Percentiles rank a stretch among this genome's conserved stretches.
Conservation (phyloP, 1,140 invertebrate genomes). For the Drosophila obscura region DNA sequence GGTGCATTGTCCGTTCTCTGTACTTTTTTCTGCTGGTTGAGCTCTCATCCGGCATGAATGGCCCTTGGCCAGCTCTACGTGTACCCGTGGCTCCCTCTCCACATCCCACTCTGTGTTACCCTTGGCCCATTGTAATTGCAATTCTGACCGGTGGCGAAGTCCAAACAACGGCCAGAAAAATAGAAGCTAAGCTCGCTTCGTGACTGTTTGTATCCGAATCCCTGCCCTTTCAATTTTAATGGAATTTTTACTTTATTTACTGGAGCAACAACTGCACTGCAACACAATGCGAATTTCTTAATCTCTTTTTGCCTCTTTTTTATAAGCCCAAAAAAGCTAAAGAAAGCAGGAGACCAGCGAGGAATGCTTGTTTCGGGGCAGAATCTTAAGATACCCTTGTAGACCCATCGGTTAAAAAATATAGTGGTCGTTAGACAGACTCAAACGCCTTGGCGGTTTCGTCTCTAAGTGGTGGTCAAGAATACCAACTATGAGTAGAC, state of each 20-base stretch:
- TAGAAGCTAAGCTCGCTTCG: slow-evolving; percentile 10
- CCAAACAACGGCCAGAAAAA: slow-evolving; percentile 23
- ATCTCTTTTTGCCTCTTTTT: slow-evolving; percentile 2
- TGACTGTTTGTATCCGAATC: slow-evolving; percentile 13
- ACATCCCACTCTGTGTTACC: slow-evolving; percentile 6
- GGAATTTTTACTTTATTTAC: slow-evolving; percentile 63
- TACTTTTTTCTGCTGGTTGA: not conserved
- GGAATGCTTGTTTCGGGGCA: no score
- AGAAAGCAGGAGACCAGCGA: no score
- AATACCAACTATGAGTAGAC: no score
- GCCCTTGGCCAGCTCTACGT: slow-evolving; percentile 6
- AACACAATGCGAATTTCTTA: not conserved
- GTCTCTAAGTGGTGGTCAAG: no score
- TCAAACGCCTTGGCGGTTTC: no score
- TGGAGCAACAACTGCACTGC: slow-evolving; percentile 12
- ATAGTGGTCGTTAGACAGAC: no score
- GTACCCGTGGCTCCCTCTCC: slow-evolving; percentile 5
- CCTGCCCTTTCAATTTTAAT: slow-evolving; percentile 64
- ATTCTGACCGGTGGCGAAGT: slow-evolving; percentile 51
- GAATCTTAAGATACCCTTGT: no score
- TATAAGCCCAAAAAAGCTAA: slow-evolving; percentile 1
- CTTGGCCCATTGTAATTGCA: slow-evolving; percentile 57
- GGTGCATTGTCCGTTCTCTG: slow-evolving; percentile 57
- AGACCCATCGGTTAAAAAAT: no score
- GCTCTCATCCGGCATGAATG: slow-evolving; percentile 37